A percentile compares a stretch with the other conserved stretches of the same genome.
These are phyloP conservation scores for Chauna torquata DNA, from an alignment of 2,113 vertebrate genomes.

Conservation along the genomic window DNA sequence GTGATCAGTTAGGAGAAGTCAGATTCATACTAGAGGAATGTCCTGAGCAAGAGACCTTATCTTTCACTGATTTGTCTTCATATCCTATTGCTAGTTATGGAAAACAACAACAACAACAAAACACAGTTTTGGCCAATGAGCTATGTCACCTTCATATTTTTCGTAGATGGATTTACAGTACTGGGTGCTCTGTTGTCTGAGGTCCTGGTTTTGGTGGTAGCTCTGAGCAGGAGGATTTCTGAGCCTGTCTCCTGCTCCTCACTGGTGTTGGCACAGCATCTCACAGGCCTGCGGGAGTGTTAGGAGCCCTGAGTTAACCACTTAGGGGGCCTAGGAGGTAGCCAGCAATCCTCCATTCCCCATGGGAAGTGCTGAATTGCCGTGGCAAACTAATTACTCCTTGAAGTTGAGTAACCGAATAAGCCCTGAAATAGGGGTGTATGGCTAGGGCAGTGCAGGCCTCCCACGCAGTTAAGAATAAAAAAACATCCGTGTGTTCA, in stretches of 20 bases:
- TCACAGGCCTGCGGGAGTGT: fast-evolving
- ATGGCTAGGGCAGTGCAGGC: background rate
- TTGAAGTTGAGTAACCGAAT: background rate
- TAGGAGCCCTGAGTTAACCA: background rate
- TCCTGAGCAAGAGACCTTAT: background rate
- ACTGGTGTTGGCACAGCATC: background rate
- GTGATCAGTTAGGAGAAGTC: background rate
- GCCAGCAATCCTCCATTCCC: background rate
- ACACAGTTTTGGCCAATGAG: background rate
- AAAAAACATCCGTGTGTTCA: background rate
- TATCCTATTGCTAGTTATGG: background rate
- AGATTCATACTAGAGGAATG: background rate
- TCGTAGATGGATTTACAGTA: background rate
- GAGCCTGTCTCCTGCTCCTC: background rate
- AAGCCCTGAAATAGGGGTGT: background rate
- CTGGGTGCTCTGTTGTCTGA: background rate
- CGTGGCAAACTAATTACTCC: background rate
- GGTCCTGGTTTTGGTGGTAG: background rate
- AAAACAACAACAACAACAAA: background rate
- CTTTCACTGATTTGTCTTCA: background rate
- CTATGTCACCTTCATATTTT: background rate
- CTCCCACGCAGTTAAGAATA: background rate
- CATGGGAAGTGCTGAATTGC: background rate
- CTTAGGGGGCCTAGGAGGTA: background rate
- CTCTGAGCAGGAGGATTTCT: background rate